Conservation (phyloP, 2,797 vertebrate genomes). For the Chaunax sp. region DNA sequence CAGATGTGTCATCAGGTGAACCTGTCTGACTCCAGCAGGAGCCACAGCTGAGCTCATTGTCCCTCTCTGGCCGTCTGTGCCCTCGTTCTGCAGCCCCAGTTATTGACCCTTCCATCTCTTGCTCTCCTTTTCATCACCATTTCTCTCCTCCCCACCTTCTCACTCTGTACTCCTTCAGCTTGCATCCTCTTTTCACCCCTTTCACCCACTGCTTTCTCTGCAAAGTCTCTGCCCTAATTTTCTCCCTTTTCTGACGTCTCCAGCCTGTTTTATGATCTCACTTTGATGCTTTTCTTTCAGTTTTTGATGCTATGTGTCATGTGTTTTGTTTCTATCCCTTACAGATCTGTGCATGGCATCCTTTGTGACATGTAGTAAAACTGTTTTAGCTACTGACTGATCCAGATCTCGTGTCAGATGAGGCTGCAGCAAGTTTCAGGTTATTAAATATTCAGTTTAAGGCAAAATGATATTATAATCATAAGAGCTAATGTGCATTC, state of each 20-base stretch:
- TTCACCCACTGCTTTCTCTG: conserved; percentile 12
- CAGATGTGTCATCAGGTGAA: conserved; percentile 71
- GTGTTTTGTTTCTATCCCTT: conserved; percentile 12
- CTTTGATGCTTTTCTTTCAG: not conserved
- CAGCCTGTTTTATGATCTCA: conserved; percentile 12
- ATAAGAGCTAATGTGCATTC: not conserved
- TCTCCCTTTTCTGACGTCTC: conserved; percentile 7
- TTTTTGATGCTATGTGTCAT: not conserved
- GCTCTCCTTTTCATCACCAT: conserved; percentile 4
- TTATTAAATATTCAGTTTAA: not conserved
- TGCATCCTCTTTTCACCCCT: conserved; percentile 20
- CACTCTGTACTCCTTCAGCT: not conserved
- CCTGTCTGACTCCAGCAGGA: conserved; percentile 42
- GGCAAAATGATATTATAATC: conserved; percentile 2
- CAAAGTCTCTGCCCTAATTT: conserved; percentile 36
- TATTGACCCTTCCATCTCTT: conserved; percentile 4
- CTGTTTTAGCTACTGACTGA: not conserved
- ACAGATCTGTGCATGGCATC: not conserved
- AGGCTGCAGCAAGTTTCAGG: not conserved
- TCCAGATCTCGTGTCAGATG: not conserved
- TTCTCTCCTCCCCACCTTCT: conserved; percentile 9
- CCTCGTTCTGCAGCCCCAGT: conserved; percentile 30
- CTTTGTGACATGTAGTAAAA: not conserved
- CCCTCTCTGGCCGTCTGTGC: conserved; percentile 26
- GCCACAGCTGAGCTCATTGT: conserved; percentile 28